Evolutionary conservation across 2,888 invertebrate species (phyloP).

Genomic region (Epinotia nisella): DNA sequence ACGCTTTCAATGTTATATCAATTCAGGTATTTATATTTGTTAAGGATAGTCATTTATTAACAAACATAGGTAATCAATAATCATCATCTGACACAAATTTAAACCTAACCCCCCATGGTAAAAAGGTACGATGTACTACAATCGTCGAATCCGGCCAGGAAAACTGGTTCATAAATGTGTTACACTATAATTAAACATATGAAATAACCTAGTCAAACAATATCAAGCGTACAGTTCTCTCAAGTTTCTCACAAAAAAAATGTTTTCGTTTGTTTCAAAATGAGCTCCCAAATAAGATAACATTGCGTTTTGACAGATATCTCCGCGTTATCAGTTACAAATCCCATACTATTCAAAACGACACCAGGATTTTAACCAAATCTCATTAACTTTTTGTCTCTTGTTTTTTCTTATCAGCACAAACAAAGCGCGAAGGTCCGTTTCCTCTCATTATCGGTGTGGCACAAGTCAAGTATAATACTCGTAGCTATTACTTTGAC

Average conservation of each 20-base stretch:
- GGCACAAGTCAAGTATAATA: conserved; percentile 60
- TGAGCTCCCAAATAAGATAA: conserved; percentile 18
- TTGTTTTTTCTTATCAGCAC: conserved; percentile 51
- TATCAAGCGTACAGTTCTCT: not conserved
- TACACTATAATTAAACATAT: not conserved
- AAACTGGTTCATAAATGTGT: not conserved
- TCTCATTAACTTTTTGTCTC: conserved; percentile 43
- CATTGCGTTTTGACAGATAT: conserved; percentile 30
- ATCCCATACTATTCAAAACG: conserved; percentile 40
- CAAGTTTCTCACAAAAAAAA: conserved; percentile 2
- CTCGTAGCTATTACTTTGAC: conserved; percentile 63
- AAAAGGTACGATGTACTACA: not conserved
- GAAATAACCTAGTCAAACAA: not conserved
- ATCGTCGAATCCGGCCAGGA: not conserved
- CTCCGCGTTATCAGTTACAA: conserved; percentile 18
- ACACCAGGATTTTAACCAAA: conserved; percentile 40
- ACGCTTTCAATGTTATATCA: not conserved
- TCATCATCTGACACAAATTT: not conserved
- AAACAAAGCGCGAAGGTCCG: conserved; percentile 60
- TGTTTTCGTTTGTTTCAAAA: not conserved
- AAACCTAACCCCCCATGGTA: not conserved
- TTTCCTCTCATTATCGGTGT: conserved; percentile 47
- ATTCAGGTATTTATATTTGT: too few relatives aligned
- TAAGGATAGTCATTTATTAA: too few relatives aligned
- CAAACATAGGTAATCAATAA: not conserved